Percentiles rank a stretch among this genome's conserved stretches.
These are phyloP conservation scores for Copidosoma aretas DNA, from an alignment of 2,888 invertebrate species.

Conservation along the genomic window DNA sequence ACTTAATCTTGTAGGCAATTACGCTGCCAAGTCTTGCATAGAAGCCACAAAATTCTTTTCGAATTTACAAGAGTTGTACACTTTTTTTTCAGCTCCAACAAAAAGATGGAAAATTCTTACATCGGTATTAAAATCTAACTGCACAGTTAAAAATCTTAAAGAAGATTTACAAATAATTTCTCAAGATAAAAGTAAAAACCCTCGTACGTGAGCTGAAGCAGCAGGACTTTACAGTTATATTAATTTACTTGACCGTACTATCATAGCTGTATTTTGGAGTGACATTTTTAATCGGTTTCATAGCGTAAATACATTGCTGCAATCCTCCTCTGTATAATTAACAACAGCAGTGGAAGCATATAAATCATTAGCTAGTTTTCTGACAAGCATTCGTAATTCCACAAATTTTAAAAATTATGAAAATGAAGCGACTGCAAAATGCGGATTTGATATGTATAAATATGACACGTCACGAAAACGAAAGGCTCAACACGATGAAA, in stretches of 20 bases:
- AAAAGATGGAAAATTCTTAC: slow-evolving; percentile 41
- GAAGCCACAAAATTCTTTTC: slow-evolving; percentile 41
- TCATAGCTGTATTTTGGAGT: slow-evolving; percentile 32
- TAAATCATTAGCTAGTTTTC: no score
- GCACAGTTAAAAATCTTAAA: slow-evolving; percentile 19
- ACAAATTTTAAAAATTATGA: no score
- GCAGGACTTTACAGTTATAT: slow-evolving; percentile 22
- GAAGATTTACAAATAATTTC: slow-evolving; percentile 32
- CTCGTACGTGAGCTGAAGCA: slow-evolving; percentile 33
- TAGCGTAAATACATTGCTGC: slow-evolving; percentile 25
- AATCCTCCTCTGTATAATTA: slow-evolving; percentile 27
- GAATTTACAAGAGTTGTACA: slow-evolving; percentile 45
- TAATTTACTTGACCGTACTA: slow-evolving; percentile 24
- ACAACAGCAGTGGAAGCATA: slow-evolving; percentile 11
- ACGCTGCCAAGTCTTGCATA: not conserved
- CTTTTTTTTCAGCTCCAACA: slow-evolving; percentile 46
- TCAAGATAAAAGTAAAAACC: slow-evolving; percentile 26
- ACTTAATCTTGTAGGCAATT: no score
- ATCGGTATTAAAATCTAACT: not conserved
- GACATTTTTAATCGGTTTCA: slow-evolving; percentile 35
- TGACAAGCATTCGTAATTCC: no score
- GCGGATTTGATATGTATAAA: no score
- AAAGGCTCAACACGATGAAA: no score
- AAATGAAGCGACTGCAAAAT: no score
- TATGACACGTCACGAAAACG: no score